A percentile compares a stretch with the other conserved stretches of the same genome.
Conservation (phyloP, 2,797 vertebrate species). For the Sebastes cheni region DNA sequence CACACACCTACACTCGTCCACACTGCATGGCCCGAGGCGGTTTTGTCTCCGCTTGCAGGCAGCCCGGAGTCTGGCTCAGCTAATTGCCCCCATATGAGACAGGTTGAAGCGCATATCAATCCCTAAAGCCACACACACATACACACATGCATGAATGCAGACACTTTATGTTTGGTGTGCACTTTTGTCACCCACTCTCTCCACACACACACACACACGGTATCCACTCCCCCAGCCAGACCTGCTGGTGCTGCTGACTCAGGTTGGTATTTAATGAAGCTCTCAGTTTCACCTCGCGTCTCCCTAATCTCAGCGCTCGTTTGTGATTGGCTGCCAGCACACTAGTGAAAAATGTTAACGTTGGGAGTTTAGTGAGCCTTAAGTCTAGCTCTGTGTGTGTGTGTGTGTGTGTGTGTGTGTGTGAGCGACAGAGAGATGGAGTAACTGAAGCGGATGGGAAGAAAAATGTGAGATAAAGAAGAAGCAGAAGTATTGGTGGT, state of each 20-base stretch:
- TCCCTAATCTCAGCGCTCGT: conserved; percentile 74
- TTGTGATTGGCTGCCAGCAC: conserved; percentile 59
- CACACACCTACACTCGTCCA: neutral
- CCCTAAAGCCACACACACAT: conserved; percentile 40
- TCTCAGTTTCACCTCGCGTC: conserved; percentile 72
- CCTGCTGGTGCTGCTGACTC: conserved; percentile 80
- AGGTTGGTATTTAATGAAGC: conserved; percentile 84
- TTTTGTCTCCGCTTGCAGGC: conserved; percentile 68
- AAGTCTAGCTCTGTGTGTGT: conserved; percentile 27
- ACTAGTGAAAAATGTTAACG: conserved; percentile 64
- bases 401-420: neutral
- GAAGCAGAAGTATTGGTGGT: neutral
- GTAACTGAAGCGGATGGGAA: neutral
- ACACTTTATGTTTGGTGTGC: conserved; percentile 49
- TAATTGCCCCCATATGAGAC: conserved; percentile 76
- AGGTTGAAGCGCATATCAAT: conserved; percentile 51
- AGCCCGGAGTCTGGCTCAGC: conserved; percentile 60
- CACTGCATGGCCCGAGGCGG: conserved; percentile 55
- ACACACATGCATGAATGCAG: neutral
- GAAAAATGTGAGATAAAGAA: neutral
- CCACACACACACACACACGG: conserved; percentile 30
- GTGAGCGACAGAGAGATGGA: neutral
- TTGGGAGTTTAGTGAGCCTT: conserved; percentile 59
- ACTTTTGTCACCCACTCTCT: conserved; percentile 57
- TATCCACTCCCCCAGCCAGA: conserved; percentile 52